A percentile compares a stretch with the other conserved stretches of the same genome.
Conservation (phyloP, 2,888 invertebrate genomes). For the Euspilapteryx auroguttella region DNA sequence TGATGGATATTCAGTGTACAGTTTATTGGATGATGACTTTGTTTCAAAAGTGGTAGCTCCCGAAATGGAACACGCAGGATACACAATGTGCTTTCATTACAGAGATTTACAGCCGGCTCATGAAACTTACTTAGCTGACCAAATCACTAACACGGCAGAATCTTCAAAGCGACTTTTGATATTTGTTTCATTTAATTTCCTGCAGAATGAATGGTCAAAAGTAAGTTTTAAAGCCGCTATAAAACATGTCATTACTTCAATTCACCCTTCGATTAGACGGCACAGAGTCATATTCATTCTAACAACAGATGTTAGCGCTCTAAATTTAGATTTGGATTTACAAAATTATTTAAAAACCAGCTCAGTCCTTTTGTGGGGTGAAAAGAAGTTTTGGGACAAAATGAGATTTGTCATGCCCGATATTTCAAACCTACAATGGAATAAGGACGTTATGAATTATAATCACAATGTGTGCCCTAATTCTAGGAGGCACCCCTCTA, state of each 20-base stretch:
- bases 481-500: slow-evolving; percentile 59
- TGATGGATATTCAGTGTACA: slow-evolving; percentile 88
- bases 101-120: slow-evolving; percentile 64
- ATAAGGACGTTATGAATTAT: slow-evolving; percentile 57
- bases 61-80: slow-evolving; percentile 72
- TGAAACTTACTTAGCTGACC: slow-evolving; percentile 64
- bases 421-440: slow-evolving; percentile 64
- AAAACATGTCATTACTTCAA: slow-evolving; percentile 66
- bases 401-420: slow-evolving; percentile 83
- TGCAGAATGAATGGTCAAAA: slow-evolving; percentile 82
- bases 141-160: slow-evolving; percentile 64
- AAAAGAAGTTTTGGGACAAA: slow-evolving; percentile 89
- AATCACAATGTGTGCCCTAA: slow-evolving; percentile 57
- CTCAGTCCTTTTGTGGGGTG: slow-evolving; percentile 76
- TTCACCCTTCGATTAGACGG: slow-evolving; percentile 68
- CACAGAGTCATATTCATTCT: slow-evolving; percentile 60
- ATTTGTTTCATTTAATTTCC: slow-evolving; percentile 77
- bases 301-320: slow-evolving; percentile 68
- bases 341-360: slow-evolving; percentile 72
- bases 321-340: slow-evolving; percentile 75
- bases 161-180: slow-evolving; percentile 73
- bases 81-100: slow-evolving; percentile 69
- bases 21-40: slow-evolving; percentile 76
- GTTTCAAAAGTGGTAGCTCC: slow-evolving; percentile 69
- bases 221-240: slow-evolving; percentile 80